Evolutionary conservation across 2,797 vertebrate species (phyloP).

Genomic region (Sebastolobus alascanus): DNA sequence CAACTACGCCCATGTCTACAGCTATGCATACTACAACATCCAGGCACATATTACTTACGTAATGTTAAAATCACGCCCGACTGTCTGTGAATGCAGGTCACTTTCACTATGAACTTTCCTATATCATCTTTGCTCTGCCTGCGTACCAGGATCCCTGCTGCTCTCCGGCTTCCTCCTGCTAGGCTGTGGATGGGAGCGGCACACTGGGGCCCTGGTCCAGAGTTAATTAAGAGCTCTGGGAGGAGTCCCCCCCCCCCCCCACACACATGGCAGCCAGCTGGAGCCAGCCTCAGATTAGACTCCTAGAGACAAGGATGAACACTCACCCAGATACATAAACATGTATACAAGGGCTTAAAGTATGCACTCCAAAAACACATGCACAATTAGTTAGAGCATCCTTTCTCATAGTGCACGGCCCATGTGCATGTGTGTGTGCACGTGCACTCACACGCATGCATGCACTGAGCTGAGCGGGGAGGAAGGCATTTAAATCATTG

Average conservation of each 20-base stretch:
- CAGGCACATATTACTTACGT: slow-evolving; percentile 47
- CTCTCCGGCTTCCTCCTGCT: slow-evolving; percentile 53
- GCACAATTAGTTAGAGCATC: slow-evolving; percentile 58
- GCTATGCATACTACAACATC: slow-evolving; percentile 8
- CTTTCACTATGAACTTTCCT: slow-evolving; percentile 35
- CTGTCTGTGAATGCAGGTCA: slow-evolving; percentile 30
- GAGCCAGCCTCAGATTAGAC: slow-evolving; percentile 83
- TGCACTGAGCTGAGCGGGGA: slow-evolving; percentile 27
- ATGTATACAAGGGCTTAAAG: slow-evolving; percentile 45
- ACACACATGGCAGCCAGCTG: slow-evolving; percentile 72
- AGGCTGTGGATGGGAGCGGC: slow-evolving; percentile 64
- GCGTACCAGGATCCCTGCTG: slow-evolving; percentile 37
- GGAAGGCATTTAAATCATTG: slow-evolving; percentile 56
- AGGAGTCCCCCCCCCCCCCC: slow-evolving; percentile 52
- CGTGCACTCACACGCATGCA: not conserved
- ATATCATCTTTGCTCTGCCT: slow-evolving; percentile 35
- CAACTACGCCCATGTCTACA: not conserved
- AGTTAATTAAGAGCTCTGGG: slow-evolving; percentile 86
- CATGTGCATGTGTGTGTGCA: not conserved
- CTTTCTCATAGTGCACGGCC: slow-evolving; percentile 15
- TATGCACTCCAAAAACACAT: slow-evolving; percentile 55
- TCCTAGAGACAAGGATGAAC: slow-evolving; percentile 70
- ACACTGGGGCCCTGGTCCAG: slow-evolving; percentile 66
- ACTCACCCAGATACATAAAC: slow-evolving; percentile 65
- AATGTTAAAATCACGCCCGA: not conserved